Conservation (phyloP, 2,888 invertebrate genomes). For the Acanthopleura granulata region DNA sequence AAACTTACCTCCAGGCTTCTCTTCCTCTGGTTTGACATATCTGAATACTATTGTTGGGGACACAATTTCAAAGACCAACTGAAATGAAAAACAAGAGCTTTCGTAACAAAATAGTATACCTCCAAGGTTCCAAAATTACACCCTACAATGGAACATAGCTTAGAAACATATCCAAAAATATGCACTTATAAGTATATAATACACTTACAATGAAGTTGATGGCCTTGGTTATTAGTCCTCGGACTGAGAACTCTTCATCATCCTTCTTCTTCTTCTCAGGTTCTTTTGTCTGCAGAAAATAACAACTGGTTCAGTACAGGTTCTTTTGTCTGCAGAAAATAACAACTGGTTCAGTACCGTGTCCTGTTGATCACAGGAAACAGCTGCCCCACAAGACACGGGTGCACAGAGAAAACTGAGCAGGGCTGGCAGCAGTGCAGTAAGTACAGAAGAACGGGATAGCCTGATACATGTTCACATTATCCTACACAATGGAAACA, state of each 20-base stretch:
- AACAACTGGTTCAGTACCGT: no score
- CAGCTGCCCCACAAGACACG: no score
- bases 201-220: slow-evolving; percentile 10
- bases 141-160: no score
- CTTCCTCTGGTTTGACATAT: slow-evolving; percentile 76
- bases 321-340: slow-evolving; percentile 11
- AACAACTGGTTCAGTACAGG: slow-evolving; percentile 33
- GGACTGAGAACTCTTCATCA: slow-evolving; percentile 28
- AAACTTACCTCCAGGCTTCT: slow-evolving; percentile 52
- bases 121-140: no score
- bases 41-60: slow-evolving; percentile 90
- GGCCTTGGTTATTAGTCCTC: slow-evolving; percentile 46
- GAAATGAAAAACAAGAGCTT: slow-evolving; percentile 45
- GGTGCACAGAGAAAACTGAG: no score
- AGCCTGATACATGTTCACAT: no score
- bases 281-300: slow-evolving; percentile 11
- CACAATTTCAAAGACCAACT: slow-evolving; percentile 81
- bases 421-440: no score
- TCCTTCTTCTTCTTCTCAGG: slow-evolving; percentile 43
- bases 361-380: slow-evolving; percentile 7
- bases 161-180: no score
- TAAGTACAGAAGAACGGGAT: no score
- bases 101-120: no score
- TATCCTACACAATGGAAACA: no score
- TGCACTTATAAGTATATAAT: no score